Conservation (phyloP, 2,888 invertebrate genomes). For the Sminthurides aquaticus region DNA sequence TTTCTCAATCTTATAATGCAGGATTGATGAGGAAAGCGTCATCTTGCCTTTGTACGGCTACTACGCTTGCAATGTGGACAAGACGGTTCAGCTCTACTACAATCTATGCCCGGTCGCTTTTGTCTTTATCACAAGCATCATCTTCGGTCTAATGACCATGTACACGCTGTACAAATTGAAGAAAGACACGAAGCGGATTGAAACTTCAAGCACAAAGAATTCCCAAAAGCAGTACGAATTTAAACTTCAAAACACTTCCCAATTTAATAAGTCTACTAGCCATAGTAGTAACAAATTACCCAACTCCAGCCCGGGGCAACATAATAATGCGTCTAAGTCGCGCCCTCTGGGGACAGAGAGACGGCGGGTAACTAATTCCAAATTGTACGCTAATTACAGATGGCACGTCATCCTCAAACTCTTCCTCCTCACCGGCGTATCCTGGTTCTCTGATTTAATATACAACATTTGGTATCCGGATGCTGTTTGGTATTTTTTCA, state of each 20-base stretch:
- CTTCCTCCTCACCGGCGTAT: background rate
- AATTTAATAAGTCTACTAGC: too few species aligned
- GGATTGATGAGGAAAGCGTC: background rate
- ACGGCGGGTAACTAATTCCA: background rate
- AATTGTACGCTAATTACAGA: conserved; percentile 1
- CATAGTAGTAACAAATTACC: background rate
- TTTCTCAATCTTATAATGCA: too few species aligned
- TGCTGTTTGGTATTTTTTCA: background rate
- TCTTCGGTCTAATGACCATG: conserved; percentile 4
- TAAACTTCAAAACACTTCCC: too few species aligned
- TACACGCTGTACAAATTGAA: conserved; percentile 1
- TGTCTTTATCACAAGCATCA: background rate
- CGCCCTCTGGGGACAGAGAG: background rate
- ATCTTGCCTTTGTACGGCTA: conserved; percentile 9
- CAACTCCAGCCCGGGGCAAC: background rate
- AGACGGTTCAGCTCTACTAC: background rate
- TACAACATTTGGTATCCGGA: background rate
- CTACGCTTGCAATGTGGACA: background rate
- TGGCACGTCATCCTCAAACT: conserved; percentile 5
- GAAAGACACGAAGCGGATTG: conserved; percentile 5
- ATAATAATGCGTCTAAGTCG: background rate
- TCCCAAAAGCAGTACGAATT: conserved; percentile 1
- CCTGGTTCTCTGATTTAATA: background rate
- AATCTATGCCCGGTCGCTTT: background rate
- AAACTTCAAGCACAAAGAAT: background rate